Base-by-base conservation (phyloP, 1,140 invertebrate species). In the Episyrphus balteatus region DNA sequence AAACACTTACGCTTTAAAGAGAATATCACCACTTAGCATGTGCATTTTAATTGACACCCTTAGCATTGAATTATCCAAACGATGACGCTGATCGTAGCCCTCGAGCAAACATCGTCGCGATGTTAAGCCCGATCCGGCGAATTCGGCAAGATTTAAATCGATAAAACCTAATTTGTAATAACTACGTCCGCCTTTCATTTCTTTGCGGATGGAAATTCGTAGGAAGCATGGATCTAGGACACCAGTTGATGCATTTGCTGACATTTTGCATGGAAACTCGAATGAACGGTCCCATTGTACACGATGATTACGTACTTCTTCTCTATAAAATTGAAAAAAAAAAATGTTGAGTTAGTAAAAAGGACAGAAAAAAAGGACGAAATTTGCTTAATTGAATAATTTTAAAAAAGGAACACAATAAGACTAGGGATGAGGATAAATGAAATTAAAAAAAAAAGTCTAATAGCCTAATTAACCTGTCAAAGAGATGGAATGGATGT, bases 141-240 rank as follows among this genome's bases (percentile, higher is more conserved):
- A 92, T 75, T 98, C 92, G 30, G 93, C 88, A 56, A 98, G 76
- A 75, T 98, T 96, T 51, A 98, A 73, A 72, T 98, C 94, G 51
- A 86, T 92, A 75, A 94, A 98, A 32, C 95, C 95, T 49, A 98
- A 77, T 73, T 97, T 97, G 71, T 94, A 84, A 75, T 88, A 94
- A 56, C 89, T 88, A 55, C 86, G 81, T 43, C 92, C 92, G 52
- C 92, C 79, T 65, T 80, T 81, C 69, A 79, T 80, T 72, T 97
- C 93, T 78, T 93, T 95, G 66, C 94, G 78, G 48, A 98, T 88
- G 33, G 93, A 98, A 63, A 98, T 83, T 59, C 93, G 76, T 61
- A 93, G 79, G 49, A 87, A 75, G 69, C 91, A 93, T 46, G 89
- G 85, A 70, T 98, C 93, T 43, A 98, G 76, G 44, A 96, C 82